Evolutionary conservation across 2,797 vertebrate species (phyloP).

Genomic region (Catamblyrhynchus diadema): DNA sequence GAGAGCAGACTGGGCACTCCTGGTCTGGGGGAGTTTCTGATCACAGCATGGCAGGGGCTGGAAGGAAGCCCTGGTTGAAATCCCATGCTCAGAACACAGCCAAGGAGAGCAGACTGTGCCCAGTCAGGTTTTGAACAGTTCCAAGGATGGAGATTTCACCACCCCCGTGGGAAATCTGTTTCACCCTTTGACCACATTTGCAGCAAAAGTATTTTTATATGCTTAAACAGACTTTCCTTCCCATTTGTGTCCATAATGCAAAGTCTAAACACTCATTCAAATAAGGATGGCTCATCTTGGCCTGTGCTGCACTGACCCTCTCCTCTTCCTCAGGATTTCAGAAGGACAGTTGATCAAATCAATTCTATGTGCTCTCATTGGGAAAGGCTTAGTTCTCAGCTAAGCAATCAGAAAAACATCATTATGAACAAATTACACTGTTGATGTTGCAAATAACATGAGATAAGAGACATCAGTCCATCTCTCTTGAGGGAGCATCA

Average conservation of each 20-base stretch:
- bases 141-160: neutral
- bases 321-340: neutral
- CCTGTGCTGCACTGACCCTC: neutral
- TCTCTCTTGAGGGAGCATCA: neutral
- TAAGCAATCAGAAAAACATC: neutral
- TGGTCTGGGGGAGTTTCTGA: neutral
- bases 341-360: neutral
- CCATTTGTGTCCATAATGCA: neutral
- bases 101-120: neutral
- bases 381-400: neutral
- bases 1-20: neutral
- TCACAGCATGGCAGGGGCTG: neutral
- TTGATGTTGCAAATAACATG: neutral
- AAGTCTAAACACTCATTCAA: neutral
- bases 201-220: neutral
- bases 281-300: neutral
- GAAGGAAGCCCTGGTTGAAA: neutral
- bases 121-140: neutral
- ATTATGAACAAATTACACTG: neutral
- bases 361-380: neutral
- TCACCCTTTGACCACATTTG: neutral
- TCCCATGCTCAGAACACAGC: neutral
- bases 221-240: neutral
- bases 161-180: fast-evolving
- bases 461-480: neutral